Evolutionary conservation across 35 echinoderm and acorn worm species (phyloP).

Genomic region (Apostichopus californicus): DNA sequence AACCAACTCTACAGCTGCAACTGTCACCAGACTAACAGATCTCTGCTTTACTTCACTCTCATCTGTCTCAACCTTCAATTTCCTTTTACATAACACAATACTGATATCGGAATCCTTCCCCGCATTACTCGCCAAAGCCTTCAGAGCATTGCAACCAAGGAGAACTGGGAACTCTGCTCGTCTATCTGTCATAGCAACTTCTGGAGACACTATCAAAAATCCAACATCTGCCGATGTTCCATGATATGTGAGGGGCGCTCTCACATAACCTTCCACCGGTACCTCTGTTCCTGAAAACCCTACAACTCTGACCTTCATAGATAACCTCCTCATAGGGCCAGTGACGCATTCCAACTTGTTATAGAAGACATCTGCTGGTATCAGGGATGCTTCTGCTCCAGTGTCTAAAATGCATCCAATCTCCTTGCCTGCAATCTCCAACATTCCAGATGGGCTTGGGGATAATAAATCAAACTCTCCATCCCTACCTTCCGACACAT

Average conservation of each 20-base stretch:
- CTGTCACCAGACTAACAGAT: neutral
- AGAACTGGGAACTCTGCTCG: neutral
- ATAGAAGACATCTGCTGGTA: neutral
- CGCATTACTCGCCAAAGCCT: too few species aligned
- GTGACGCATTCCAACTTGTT: neutral
- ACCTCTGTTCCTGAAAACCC: neutral
- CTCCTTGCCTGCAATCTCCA: neutral
- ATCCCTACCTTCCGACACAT: neutral
- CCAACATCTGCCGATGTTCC: neutral
- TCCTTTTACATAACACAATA: too few species aligned
- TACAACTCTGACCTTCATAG: too few species aligned
- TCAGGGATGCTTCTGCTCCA: slow-evolving; percentile 22
- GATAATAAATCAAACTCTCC: slow-evolving; percentile 7
- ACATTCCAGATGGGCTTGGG: neutral
- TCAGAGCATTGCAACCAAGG: too few species aligned
- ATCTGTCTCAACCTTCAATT: neutral
- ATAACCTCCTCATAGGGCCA: too few species aligned
- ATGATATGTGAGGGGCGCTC: slow-evolving; percentile 12
- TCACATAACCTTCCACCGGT: neutral
- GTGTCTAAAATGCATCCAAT: neutral
- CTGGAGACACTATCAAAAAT: neutral
- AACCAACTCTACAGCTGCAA: neutral
- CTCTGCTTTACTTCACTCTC: neutral
- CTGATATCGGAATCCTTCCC: too few species aligned
- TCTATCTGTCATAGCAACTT: neutral